Evolutionary conservation across 2,888 invertebrate species (phyloP).

Genomic region (Pyrrhia umbra): DNA sequence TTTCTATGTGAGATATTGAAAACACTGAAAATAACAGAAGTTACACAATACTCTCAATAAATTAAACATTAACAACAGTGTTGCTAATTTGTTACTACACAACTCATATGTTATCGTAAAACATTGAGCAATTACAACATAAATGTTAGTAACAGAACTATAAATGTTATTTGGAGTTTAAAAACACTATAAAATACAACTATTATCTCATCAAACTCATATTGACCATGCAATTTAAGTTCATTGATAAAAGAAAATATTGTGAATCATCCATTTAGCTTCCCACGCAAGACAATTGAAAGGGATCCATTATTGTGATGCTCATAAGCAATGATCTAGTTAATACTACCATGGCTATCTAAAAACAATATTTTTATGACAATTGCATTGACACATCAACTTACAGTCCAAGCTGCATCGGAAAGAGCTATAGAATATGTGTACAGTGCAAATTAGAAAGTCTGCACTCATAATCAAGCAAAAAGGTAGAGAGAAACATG

Average conservation of each 20-base stretch:
- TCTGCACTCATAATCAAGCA: neutral
- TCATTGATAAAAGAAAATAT: constrained; percentile 41
- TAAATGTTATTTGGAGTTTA: constrained; percentile 7
- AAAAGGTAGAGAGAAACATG: neutral
- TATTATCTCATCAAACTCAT: constrained; percentile 26
- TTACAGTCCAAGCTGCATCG: neutral
- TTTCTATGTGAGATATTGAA: neutral
- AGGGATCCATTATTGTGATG: constrained; percentile 37
- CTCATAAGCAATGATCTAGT: constrained; percentile 21
- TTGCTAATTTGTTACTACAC: constrained; percentile 20
- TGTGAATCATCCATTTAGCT: constrained; percentile 35
- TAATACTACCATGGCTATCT: constrained; percentile 4
- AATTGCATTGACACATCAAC: neutral
- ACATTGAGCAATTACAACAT: constrained; percentile 10
- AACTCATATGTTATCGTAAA: neutral
- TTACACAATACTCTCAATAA: constrained; percentile 11
- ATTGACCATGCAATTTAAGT: constrained; percentile 25
- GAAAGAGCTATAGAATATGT: neutral
- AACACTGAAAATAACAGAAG: neutral
- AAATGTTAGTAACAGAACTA: constrained; percentile 3
- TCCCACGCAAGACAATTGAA: constrained; percentile 35
- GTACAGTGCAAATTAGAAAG: constrained; percentile 25
- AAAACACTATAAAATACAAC: constrained; percentile 24
- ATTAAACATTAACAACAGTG: constrained; percentile 7
- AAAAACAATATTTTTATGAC: constrained; percentile 16